Percentiles rank a stretch among this genome's conserved stretches.
Evolutionary conservation across 2,888 invertebrate genomes (phyloP).

Genomic region (Pachymerium ferrugineum): DNA sequence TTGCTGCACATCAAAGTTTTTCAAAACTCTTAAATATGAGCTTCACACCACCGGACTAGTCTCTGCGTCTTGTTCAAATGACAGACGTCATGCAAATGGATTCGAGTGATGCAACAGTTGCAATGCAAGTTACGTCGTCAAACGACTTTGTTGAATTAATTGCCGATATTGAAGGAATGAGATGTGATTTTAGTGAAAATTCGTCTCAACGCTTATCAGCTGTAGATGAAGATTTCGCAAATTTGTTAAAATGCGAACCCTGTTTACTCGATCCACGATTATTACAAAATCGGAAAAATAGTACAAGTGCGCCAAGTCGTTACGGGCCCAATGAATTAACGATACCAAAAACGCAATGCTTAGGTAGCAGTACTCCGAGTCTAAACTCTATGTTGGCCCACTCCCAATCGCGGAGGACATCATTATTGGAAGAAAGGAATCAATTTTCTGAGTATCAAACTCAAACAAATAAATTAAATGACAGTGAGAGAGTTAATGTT

Average conservation of each 20-base stretch:
- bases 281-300: not conserved
- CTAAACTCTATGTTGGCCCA: no score
- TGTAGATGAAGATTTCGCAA: conserved; percentile 29
- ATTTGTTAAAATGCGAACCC: conserved; percentile 19
- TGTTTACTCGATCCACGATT: conserved; percentile 17
- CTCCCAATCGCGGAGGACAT: not conserved
- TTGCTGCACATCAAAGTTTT: no score
- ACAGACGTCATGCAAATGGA: not conserved
- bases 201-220: not conserved
- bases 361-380: conserved; percentile 30
- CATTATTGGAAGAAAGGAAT: no score
- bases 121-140: not conserved
- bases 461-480: not conserved
- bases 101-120: not conserved
- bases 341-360: not conserved
- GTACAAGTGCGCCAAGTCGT: not conserved
- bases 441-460: no score
- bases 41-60: no score
- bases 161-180: no score
- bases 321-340: conserved; percentile 11
- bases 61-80: no score
- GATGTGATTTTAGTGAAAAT: no score
- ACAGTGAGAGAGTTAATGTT: not conserved
- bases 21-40: no score
- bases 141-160: not conserved